Conservation (phyloP, 1,140 invertebrate genomes). For the Helicoverpa zea region DNA sequence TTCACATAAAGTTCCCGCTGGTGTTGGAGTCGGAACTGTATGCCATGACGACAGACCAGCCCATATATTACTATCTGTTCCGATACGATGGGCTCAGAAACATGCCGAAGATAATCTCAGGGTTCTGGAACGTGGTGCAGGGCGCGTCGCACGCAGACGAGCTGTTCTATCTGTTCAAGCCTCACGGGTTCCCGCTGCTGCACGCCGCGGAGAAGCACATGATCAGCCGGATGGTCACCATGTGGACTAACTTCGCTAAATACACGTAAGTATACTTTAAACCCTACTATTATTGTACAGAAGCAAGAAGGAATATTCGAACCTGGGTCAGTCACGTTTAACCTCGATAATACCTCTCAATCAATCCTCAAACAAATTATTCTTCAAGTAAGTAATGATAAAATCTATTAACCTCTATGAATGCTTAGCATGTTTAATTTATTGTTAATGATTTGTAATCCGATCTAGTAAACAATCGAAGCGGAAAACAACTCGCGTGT, state of each 20-base stretch:
- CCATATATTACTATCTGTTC: conserved; percentile 80
- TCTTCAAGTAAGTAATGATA: background rate
- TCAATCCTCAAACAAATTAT: background rate
- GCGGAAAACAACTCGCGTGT: background rate
- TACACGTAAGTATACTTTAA: conserved; percentile 67
- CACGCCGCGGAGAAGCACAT: conserved; percentile 69
- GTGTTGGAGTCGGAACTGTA: conserved; percentile 74
- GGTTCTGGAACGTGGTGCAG: conserved; percentile 53
- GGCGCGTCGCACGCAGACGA: conserved; percentile 81
- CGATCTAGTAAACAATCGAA: background rate
- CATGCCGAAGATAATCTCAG: conserved; percentile 74
- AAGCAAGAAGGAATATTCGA: background rate
- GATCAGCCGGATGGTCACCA: conserved; percentile 73
- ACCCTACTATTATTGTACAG: background rate
- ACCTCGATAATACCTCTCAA: too few species aligned
- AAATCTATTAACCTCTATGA: conserved; percentile 4
- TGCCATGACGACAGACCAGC: conserved; percentile 67
- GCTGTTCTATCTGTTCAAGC: conserved; percentile 80
- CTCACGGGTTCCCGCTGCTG: conserved; percentile 72
- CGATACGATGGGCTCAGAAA: conserved; percentile 77
- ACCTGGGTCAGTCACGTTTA: too few species aligned
- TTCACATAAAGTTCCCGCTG: conserved; percentile 78
- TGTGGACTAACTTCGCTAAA: conserved; percentile 83
- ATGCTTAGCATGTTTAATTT: background rate
- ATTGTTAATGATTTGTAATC: background rate